A percentile compares a stretch with the other conserved stretches of the same genome.
phyloP scores from a whole-genome alignment of 1,140 invertebrate species.

The Acromyrmex echinatior region DNA sequence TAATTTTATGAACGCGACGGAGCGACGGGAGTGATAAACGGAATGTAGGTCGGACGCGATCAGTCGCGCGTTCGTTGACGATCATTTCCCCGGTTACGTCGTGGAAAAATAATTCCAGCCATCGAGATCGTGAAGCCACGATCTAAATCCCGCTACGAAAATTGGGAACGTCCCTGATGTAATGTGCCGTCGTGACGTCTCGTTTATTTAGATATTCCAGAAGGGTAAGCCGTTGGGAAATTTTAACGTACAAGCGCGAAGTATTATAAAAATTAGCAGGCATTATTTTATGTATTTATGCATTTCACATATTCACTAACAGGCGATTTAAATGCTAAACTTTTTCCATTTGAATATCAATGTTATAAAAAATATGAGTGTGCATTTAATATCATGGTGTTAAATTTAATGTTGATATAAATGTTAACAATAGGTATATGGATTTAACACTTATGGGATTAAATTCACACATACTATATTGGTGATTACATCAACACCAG shows the following conservation, averaged over 20 bases:
- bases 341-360: neutral
- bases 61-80: constrained; percentile 63
- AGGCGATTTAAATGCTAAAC: neutral
- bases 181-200: constrained; percentile 9
- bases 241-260: constrained; percentile 9
- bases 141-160: constrained; percentile 51
- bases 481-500: too few relatives aligned
- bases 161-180: constrained; percentile 15
- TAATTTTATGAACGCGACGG: constrained; percentile 64
- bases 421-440: too few relatives aligned
- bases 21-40: constrained; percentile 62
- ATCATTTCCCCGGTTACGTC: constrained; percentile 57
- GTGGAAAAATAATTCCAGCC: constrained; percentile 54
- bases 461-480: too few relatives aligned
- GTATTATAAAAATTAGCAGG: neutral
- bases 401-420: too few relatives aligned
- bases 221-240: neutral
- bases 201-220: constrained; percentile 30
- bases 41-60: constrained; percentile 58
- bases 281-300: constrained; percentile 7
- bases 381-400: too few relatives aligned
- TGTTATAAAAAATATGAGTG: too few relatives aligned
- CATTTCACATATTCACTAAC: neutral
- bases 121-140: constrained; percentile 36
- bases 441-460: too few relatives aligned